phyloP scores from a whole-genome alignment of 2,888 invertebrate genomes.

The Amphimallon solstitiale region DNA sequence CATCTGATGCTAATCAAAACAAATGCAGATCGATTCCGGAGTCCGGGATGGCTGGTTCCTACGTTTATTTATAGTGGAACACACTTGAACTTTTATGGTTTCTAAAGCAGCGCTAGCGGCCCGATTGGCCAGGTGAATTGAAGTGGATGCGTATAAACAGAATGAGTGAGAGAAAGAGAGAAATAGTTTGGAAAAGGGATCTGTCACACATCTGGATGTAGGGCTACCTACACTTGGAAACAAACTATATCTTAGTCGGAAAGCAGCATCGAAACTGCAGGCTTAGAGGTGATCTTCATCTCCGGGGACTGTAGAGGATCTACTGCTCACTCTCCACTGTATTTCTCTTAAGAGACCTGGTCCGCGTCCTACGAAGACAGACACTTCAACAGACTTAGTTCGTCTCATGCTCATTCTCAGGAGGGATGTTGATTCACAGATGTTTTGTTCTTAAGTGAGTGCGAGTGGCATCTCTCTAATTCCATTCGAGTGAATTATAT shows the following conservation, averaged over 20 bases:
- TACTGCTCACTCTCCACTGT: conserved; percentile 30
- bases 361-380: conserved; percentile 28
- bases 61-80: conserved; percentile 30
- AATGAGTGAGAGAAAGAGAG: neutral
- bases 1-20: conserved; percentile 32
- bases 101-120: conserved; percentile 4
- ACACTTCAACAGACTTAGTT: conserved; percentile 43
- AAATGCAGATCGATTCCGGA: conserved; percentile 28
- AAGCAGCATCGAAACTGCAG: conserved; percentile 35
- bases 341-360: conserved; percentile 38
- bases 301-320: conserved; percentile 27
- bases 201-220: conserved; percentile 31
- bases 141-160: neutral
- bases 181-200: conserved; percentile 14
- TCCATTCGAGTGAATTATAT: conserved; percentile 36
- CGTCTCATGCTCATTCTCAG: conserved; percentile 25
- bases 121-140: conserved; percentile 9
- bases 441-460: conserved; percentile 35
- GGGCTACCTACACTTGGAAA: conserved; percentile 28
- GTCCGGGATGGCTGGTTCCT: conserved; percentile 16
- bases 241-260: conserved; percentile 32
- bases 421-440: conserved; percentile 40
- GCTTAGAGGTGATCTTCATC: conserved; percentile 38
- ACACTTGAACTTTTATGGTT: conserved; percentile 33
- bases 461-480: conserved; percentile 31